Conservation (phyloP, 2,797 vertebrate species). For the Danio kyathit region DNA sequence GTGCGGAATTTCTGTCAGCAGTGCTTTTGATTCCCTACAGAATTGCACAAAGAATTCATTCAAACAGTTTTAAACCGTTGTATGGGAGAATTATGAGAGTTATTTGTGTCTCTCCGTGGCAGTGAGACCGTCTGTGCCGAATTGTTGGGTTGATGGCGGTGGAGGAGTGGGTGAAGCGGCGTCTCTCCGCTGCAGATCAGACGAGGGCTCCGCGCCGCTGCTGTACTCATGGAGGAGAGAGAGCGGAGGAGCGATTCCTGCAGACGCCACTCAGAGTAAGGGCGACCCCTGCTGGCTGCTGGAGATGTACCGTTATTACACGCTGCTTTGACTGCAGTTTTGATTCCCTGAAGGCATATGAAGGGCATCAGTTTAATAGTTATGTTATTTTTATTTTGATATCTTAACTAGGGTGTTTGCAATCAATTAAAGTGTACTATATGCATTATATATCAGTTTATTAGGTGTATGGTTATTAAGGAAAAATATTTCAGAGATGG, state of each 20-base stretch:
- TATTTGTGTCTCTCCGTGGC: conserved; percentile 52
- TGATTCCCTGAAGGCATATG: background rate
- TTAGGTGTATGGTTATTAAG: background rate
- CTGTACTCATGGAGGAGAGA: conserved; percentile 75
- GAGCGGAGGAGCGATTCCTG: conserved; percentile 57
- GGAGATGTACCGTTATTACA: background rate
- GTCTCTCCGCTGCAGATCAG: conserved; percentile 74
- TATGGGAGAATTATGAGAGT: background rate
- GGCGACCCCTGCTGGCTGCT: conserved; percentile 69
- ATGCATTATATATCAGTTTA: background rate
- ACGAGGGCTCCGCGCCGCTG: conserved; percentile 73
- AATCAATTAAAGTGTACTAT: background rate
- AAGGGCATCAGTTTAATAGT: background rate
- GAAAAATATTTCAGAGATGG: too few species aligned
- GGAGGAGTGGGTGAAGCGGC: conserved; percentile 67
- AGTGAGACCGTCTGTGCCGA: conserved; percentile 77
- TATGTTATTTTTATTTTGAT: background rate
- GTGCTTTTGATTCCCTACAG: background rate
- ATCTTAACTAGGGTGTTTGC: background rate
- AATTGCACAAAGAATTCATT: background rate
- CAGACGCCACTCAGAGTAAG: conserved; percentile 76
- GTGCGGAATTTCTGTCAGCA: background rate
- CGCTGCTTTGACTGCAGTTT: background rate
- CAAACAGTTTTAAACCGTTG: background rate
- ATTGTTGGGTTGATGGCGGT: conserved; percentile 75